A percentile compares a stretch with the other conserved stretches of the same genome.
These are phyloP conservation scores for Anodontia alba DNA, from an alignment of 2,888 invertebrate genomes.

Conservation along the genomic window DNA sequence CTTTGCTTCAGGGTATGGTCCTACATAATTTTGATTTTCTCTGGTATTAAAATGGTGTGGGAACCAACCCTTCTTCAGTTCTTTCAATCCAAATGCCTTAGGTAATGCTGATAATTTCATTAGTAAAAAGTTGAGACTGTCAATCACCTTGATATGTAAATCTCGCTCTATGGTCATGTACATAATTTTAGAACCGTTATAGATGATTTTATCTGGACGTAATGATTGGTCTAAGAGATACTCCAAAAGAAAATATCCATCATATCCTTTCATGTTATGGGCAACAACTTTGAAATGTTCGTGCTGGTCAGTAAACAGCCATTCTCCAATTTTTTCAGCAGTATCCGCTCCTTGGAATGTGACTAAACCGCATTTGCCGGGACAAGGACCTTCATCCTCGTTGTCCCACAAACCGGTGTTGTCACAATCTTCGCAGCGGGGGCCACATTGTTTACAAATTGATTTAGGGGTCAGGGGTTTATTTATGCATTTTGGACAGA, in stretches of 20 bases:
- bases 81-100: no score
- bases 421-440: background rate
- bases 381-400: constrained; percentile 33
- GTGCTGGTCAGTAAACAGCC: constrained; percentile 33
- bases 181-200: no score
- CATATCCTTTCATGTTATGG: no score
- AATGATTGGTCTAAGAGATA: no score
- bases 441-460: constrained; percentile 19
- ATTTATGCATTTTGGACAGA: constrained; percentile 9
- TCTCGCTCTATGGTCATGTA: no score
- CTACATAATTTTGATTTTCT: no score
- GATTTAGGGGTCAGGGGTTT: background rate
- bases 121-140: background rate
- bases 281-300: constrained; percentile 27
- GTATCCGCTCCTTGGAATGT: constrained; percentile 36
- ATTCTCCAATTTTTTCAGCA: constrained; percentile 26
- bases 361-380: constrained; percentile 36
- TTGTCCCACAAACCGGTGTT: constrained; percentile 4
- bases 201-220: no score
- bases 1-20: no score
- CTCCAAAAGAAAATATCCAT: no score
- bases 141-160: no score
- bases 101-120: background rate
- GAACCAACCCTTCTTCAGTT: no score
- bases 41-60: no score